Evolutionary conservation across 2,888 invertebrate species (phyloP).

Genomic region (Agonopterix heracliana): DNA sequence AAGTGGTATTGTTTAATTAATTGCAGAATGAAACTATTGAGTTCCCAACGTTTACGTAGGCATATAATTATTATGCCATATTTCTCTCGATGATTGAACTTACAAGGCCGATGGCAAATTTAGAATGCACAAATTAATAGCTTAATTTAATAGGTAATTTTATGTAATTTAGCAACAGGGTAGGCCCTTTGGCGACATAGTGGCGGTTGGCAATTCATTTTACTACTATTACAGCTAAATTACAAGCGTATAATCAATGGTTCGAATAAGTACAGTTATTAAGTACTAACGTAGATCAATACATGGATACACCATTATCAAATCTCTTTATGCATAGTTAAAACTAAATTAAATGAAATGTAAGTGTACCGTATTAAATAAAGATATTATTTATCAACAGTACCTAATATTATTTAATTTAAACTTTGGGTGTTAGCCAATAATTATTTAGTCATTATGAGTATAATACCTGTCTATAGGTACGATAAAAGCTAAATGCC

Average conservation of each 20-base stretch:
- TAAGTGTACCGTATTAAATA: no score
- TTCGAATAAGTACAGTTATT: no score
- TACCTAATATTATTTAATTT: no score
- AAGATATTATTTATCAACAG: no score
- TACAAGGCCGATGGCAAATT: constrained; percentile 2
- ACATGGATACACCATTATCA: no score
- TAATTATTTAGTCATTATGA: no score
- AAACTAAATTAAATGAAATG: no score
- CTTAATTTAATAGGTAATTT: constrained; percentile 14
- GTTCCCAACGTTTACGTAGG: neutral
- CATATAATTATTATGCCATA: constrained; percentile 2
- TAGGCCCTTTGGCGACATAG: constrained; percentile 8
- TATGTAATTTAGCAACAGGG: constrained; percentile 7
- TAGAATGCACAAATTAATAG: constrained; percentile 7
- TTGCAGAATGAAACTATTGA: constrained; percentile 22
- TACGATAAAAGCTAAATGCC: no score
- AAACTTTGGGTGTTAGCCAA: no score
- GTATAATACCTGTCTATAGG: no score
- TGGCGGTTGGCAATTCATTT: constrained; percentile 4
- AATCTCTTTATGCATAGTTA: no score
- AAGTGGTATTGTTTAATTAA: constrained; percentile 50
- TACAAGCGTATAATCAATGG: constrained; percentile 1
- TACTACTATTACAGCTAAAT: constrained; percentile 1
- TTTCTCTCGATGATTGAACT: constrained; percentile 2
- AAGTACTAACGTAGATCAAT: neutral